Percentiles rank a stretch among this genome's conserved stretches.
phyloP scores from a whole-genome alignment of 2,113 vertebrate species.

The Sterna hirundo region DNA sequence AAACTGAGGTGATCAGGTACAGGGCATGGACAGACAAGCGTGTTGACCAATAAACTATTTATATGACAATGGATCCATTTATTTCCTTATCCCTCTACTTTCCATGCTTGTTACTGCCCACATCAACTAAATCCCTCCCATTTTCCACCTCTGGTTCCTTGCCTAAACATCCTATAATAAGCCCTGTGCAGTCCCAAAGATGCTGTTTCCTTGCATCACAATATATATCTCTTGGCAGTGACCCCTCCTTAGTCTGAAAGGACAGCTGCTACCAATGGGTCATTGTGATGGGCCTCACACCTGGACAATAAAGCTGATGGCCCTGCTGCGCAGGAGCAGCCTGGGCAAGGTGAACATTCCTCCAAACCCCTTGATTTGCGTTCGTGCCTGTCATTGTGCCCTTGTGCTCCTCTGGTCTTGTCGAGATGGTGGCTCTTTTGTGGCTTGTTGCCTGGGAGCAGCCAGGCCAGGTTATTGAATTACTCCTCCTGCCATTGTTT shows the following conservation, averaged over 20 bases:
- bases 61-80: neutral
- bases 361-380: neutral
- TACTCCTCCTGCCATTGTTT: neutral
- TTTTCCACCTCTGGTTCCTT: neutral
- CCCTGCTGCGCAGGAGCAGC: neutral
- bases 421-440: neutral
- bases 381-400: neutral
- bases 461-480: neutral
- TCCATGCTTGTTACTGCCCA: neutral
- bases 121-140: neutral
- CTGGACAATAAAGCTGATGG: fast-evolving
- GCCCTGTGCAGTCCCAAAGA: neutral
- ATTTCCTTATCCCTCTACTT: neutral
- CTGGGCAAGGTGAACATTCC: neutral
- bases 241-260: neutral
- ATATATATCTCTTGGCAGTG: neutral
- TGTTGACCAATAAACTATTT: neutral
- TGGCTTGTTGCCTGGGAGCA: neutral
- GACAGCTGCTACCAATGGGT: neutral
- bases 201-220: neutral
- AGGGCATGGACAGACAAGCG: neutral
- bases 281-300: neutral
- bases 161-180: neutral
- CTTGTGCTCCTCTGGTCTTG: neutral
- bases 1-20: neutral